Conservation (phyloP, 1,140 invertebrate genomes). For the Zaprionus ghesquierei region DNA sequence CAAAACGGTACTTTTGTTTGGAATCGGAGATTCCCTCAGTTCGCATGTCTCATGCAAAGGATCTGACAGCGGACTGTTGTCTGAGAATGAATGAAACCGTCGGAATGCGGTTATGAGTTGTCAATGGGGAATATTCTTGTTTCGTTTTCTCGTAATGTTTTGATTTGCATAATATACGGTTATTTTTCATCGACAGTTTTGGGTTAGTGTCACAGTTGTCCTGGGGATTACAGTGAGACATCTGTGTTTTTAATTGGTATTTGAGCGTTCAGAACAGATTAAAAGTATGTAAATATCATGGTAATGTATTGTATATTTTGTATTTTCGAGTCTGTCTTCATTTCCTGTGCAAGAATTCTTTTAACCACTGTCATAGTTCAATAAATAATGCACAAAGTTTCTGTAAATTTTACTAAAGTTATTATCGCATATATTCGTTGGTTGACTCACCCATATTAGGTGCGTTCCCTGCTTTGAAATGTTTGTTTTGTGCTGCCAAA, state of each 20-base stretch:
- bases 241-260: background rate
- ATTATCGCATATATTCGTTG: background rate
- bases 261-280: background rate
- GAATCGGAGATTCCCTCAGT: background rate
- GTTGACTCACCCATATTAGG: background rate
- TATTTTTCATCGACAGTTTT: background rate
- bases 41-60: conserved; percentile 41
- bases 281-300: too few species aligned
- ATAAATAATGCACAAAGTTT: background rate
- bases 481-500: background rate
- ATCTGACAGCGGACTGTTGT: conserved; percentile 48
- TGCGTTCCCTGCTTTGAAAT: background rate
- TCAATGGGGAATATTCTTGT: background rate
- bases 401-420: background rate
- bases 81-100: conserved; percentile 68
- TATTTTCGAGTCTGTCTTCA: background rate
- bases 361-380: background rate
- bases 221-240: background rate
- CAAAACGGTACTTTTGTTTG: conserved; percentile 60
- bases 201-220: background rate
- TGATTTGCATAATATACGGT: background rate
- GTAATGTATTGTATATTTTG: background rate
- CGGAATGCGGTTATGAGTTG: conserved; percentile 50
- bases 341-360: background rate
- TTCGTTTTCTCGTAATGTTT: background rate